Percentiles rank a stretch among this genome's conserved stretches.
These are phyloP conservation scores for Serranus cabrilla DNA, from an alignment of 2,797 vertebrate genomes.

Conservation along the genomic window DNA sequence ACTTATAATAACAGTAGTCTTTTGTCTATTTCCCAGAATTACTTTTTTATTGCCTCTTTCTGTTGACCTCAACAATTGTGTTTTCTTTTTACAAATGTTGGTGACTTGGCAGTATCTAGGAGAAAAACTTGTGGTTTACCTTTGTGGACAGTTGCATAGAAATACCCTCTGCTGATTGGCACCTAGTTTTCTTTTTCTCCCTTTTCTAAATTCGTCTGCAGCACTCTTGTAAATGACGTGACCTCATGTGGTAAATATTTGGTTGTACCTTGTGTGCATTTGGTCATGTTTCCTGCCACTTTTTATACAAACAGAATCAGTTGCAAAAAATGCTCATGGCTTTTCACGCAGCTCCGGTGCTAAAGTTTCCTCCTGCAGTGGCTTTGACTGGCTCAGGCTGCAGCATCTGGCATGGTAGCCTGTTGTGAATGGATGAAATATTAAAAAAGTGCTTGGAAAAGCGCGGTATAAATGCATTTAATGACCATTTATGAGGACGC, in stretches of 20 bases:
- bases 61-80: conserved; percentile 2
- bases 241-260: conserved; percentile 59
- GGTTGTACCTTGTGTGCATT: conserved; percentile 11
- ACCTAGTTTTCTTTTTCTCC: not conserved
- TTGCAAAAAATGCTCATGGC: conserved; percentile 32
- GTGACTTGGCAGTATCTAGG: not conserved
- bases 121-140: not conserved
- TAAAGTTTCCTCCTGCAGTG: not conserved
- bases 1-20: conserved; percentile 10
- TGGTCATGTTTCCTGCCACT: conserved; percentile 31
- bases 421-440: no score
- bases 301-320: conserved; percentile 48
- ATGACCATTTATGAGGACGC: not conserved
- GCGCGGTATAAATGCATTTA: no score
- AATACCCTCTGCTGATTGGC: conserved; percentile 17
- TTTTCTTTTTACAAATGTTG: not conserved
- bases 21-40: conserved; percentile 4
- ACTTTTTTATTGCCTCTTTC: conserved; percentile 8
- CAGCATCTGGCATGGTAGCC: not conserved
- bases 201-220: not conserved
- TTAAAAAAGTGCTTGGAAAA: no score
- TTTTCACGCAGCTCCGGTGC: conserved; percentile 1
- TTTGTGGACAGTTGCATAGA: conserved; percentile 2
- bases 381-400: not conserved
- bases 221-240: conserved; percentile 1